Conservation (phyloP, 2,113 vertebrate genomes). For the Columba livia region DNA sequence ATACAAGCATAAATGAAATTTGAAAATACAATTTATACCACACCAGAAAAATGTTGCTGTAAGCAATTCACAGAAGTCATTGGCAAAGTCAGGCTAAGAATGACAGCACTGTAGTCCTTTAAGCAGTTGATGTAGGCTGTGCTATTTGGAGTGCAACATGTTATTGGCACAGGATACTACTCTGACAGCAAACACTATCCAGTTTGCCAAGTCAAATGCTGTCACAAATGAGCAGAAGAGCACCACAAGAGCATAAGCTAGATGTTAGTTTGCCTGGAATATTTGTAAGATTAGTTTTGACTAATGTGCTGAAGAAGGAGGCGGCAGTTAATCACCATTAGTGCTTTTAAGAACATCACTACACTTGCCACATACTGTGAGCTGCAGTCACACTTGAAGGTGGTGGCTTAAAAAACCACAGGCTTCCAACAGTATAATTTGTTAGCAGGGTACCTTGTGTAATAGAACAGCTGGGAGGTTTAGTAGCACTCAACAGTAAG, state of each 20-base stretch:
- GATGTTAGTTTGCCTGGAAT: neutral
- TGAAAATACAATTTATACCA: neutral
- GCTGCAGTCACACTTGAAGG: neutral
- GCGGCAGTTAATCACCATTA: neutral
- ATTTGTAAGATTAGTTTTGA: conserved; percentile 38
- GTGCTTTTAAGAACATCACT: neutral
- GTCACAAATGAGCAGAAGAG: neutral
- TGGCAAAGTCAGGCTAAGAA: neutral
- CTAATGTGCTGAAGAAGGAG: neutral
- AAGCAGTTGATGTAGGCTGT: neutral
- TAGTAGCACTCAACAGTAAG: neutral
- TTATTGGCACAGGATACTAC: neutral
- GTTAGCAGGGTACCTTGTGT: neutral
- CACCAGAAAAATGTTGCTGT: neutral
- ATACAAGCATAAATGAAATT: neutral
- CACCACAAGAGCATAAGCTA: neutral
- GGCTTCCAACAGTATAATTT: neutral
- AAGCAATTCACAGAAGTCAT: neutral
- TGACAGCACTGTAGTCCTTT: neutral
- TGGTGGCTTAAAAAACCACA: neutral
- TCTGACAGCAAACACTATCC: neutral
- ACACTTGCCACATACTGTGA: neutral
- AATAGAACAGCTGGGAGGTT: neutral
- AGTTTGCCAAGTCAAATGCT: neutral
- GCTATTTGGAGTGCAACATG: neutral